Evolutionary conservation across 2,888 invertebrate genomes (phyloP).

Genomic region (Archips xylosteana): DNA sequence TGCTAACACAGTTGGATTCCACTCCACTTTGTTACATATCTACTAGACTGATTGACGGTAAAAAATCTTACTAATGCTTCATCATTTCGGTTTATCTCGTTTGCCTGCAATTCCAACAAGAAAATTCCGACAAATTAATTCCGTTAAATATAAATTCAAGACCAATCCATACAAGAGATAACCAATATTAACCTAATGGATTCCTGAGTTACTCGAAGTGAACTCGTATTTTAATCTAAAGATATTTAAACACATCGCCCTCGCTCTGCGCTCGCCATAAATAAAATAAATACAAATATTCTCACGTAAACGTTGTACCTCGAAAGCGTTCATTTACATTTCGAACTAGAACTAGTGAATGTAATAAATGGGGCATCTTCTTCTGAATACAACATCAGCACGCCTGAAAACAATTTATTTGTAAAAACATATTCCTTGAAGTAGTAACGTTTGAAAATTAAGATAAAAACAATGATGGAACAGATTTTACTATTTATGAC

Average conservation of each 20-base stretch:
- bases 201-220: conserved; percentile 74
- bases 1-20: no score
- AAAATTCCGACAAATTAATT: conserved; percentile 63
- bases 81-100: conserved; percentile 12
- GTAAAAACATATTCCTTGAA: conserved; percentile 30
- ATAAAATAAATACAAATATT: conserved; percentile 86
- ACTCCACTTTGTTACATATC: not conserved
- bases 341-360: conserved; percentile 62
- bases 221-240: conserved; percentile 80
- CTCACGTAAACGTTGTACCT: conserved; percentile 83
- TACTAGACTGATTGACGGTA: not conserved
- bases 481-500: not conserved
- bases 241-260: conserved; percentile 83
- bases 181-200: conserved; percentile 79
- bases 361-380: conserved; percentile 83
- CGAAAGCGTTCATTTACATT: conserved; percentile 83
- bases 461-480: not conserved
- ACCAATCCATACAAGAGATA: conserved; percentile 69
- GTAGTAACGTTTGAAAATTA: not conserved
- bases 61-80: not conserved
- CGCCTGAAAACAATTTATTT: conserved; percentile 40
- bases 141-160: conserved; percentile 59
- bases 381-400: conserved; percentile 76
- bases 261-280: conserved; percentile 79
- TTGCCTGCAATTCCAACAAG: conserved; percentile 45